Base-by-base conservation (phyloP, 2,113 vertebrate genomes). In the Oncorhynchus tshawytscha region DNA sequence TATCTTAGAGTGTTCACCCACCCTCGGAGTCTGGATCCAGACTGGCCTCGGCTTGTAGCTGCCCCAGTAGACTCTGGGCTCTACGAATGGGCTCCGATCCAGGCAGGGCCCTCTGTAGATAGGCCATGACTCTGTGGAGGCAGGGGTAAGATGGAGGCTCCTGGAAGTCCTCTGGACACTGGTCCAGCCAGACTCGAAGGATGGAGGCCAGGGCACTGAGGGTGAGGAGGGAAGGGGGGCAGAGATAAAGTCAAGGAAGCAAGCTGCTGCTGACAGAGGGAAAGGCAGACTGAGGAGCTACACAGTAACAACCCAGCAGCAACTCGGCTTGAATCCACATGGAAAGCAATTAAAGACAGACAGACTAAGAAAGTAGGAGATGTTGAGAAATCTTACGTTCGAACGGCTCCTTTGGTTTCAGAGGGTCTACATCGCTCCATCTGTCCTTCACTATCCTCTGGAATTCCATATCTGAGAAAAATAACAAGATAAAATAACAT, bases 81-180 rank as follows among this genome's bases (percentile, higher is more conserved):
- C 93, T 93, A 25, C 90, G 92, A 18, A 96, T 94, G 0, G 93
- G 90, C 86, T 97, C 97, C 0, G 96, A 99, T 34, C 94, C 94
- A 0, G 96, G 94, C 85, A 98, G 93, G 16, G 88, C 85, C 82
- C 59, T 91, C 72, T 90, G 92, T 85, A 98, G 92, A 85, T 97
- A 97, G 51, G 81, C 92, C 89, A 96, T 90, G 71, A 98, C 80
- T 80, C 93, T 94, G 82, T 90, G 93, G 74, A 99, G 91, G 76
- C 94, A 95, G 0, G 91, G 85, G 89, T 97, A 96, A 64, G 91
- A 82, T 0, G 97, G 96, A 0, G 95, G 94, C 78, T 99, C 96
- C 78, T 94, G 91, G 93, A 99, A 99, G 86, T 99, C 97, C 76
- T 99, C 96, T 0, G 96, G 91, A 80, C 96, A 98, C 72, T 98